Evolutionary conservation across 37 sponge, comb jelly and placozoan genomes (phyloP).

Genomic region (Mnemiopsis leidyi): DNA sequence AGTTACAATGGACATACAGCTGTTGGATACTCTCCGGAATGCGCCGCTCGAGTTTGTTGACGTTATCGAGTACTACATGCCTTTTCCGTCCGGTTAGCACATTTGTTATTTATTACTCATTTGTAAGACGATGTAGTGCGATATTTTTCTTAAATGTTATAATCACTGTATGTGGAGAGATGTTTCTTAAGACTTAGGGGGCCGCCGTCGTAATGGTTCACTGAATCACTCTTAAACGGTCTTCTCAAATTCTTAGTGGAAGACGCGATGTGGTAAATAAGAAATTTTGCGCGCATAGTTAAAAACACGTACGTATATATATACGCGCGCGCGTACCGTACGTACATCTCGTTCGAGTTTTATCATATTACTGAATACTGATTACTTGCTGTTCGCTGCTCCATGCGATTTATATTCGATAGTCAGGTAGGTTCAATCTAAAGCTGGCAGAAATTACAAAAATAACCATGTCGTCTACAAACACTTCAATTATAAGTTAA

Average conservation of each 20-base stretch:
- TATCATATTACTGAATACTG: no score
- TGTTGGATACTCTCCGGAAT: constrained; percentile 27
- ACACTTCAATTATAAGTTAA: no score
- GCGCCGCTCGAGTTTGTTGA: constrained; percentile 38
- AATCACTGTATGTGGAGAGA: no score
- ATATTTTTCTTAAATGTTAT: neutral
- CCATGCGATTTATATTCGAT: no score
- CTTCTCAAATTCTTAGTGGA: neutral
- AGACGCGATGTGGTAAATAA: neutral
- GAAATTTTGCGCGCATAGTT: neutral
- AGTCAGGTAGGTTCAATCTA: no score
- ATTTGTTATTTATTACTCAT: neutral
- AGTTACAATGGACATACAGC: constrained; percentile 48
- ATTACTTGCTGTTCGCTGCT: no score
- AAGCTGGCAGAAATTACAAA: no score
- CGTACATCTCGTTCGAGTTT: neutral
- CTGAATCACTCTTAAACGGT: neutral
- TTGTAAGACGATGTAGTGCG: neutral
- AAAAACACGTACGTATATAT: neutral
- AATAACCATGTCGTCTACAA: no score
- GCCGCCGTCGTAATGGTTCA: no score
- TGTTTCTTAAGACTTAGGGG: no score
- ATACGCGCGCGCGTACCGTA: neutral
- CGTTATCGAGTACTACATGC: constrained; percentile 62
- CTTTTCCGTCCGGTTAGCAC: neutral